Conservation (phyloP, 2,113 vertebrate species). For the Heterotis niloticus region DNA sequence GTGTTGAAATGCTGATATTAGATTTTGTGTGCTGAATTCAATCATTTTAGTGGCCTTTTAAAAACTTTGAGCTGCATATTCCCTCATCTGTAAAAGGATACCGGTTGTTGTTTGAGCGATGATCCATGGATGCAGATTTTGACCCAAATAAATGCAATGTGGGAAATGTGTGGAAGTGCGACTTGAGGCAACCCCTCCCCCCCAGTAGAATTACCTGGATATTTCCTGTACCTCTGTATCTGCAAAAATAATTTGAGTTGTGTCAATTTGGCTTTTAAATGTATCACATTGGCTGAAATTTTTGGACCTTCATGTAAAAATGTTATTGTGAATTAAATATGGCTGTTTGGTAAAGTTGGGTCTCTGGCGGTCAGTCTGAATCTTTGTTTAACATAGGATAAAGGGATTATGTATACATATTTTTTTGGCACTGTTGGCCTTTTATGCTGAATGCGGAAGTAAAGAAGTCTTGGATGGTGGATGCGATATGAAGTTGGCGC, state of each 20-base stretch:
- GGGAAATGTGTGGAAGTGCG: conserved; percentile 50
- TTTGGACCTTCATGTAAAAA: conserved; percentile 56
- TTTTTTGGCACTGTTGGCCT: too few relatives aligned
- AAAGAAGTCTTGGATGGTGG: too few relatives aligned
- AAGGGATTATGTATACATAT: too few relatives aligned
- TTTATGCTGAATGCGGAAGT: too few relatives aligned
- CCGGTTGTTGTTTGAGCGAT: conserved; percentile 29
- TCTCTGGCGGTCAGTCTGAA: conserved; percentile 10
- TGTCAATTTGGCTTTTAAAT: conserved; percentile 50
- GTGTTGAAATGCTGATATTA: conserved; percentile 20
- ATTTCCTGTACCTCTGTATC: conserved; percentile 15
- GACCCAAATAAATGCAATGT: conserved; percentile 63
- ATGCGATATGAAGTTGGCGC: too few relatives aligned
- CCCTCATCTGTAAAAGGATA: conserved; percentile 16
- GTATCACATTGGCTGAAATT: conserved; percentile 54
- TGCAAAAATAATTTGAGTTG: conserved; percentile 34
- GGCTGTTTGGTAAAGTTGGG: conserved; percentile 54
- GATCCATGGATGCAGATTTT: conserved; percentile 39
- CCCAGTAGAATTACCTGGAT: conserved; percentile 49
- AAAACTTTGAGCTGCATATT: conserved; percentile 28
- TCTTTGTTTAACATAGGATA: too few relatives aligned
- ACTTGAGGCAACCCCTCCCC: conserved; percentile 39
- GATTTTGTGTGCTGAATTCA: conserved; percentile 39
- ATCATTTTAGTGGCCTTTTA: conserved; percentile 52
- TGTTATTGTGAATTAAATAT: conserved; percentile 63